These are phyloP conservation scores for Grammomys dolichurus DNA, from an alignment of 2,113 vertebrate genomes.

Conservation along the genomic window DNA sequence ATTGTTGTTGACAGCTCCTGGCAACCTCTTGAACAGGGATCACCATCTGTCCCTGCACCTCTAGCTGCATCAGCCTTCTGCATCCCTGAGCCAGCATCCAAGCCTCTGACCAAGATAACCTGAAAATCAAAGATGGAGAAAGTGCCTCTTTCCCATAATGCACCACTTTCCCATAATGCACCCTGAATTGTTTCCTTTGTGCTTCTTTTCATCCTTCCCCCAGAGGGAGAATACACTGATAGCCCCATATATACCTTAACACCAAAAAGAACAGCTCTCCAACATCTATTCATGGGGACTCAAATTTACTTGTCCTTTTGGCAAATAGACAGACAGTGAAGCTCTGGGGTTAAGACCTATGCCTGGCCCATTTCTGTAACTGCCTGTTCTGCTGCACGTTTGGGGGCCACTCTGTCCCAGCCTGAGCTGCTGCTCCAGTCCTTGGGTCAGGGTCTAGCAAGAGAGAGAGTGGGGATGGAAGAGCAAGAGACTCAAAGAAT, in stretches of 20 bases:
- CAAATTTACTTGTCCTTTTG: neutral
- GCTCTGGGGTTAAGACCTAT: neutral
- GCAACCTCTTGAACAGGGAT: neutral
- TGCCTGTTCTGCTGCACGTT: no score
- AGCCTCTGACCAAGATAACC: neutral
- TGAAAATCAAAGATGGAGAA: neutral
- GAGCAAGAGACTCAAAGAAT: no score
- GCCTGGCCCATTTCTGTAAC: neutral
- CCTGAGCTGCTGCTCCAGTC: no score
- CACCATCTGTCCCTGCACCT: slow-evolving; percentile 32
- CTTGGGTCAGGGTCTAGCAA: no score
- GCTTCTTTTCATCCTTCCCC: neutral
- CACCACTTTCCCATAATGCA: slow-evolving; percentile 39
- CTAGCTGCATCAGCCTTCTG: neutral
- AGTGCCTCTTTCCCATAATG: neutral
- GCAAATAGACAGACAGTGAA: neutral
- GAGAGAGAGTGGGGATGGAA: no score
- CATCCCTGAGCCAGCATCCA: neutral
- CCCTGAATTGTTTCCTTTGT: slow-evolving; percentile 55
- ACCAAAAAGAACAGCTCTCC: neutral
- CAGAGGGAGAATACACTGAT: neutral
- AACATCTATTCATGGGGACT: neutral
- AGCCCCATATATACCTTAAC: neutral
- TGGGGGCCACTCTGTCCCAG: no score
- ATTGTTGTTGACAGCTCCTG: neutral